These are phyloP conservation scores for Rotaria sp. DNA, from an alignment of 2,888 invertebrate species.

Conservation along the genomic window DNA sequence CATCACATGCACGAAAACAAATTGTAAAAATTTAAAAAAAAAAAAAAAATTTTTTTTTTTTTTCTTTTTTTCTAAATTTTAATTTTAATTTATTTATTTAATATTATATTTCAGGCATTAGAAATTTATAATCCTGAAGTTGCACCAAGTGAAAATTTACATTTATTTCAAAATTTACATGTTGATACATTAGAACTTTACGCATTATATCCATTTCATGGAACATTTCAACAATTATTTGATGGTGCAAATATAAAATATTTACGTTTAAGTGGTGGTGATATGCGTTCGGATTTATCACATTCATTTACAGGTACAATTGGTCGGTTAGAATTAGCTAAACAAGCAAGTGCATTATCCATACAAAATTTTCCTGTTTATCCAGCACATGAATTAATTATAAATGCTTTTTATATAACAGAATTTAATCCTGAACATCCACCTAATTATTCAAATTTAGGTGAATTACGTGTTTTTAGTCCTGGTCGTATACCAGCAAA, in stretches of 20 bases:
- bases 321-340: background rate
- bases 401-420: background rate
- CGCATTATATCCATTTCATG: slow-evolving; percentile 11
- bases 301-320: background rate
- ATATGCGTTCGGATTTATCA: background rate
- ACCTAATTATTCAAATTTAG: background rate
- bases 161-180: background rate
- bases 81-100: too few relatives aligned
- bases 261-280: slow-evolving; percentile 6
- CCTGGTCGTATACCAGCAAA: background rate
- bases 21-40: background rate
- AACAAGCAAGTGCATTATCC: background rate
- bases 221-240: slow-evolving; percentile 5
- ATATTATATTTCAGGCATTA: background rate
- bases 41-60: too few relatives aligned
- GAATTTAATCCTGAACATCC: background rate
- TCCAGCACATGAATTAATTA: background rate
- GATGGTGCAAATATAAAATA: background rate
- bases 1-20: background rate
- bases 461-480: background rate
- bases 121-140: background rate
- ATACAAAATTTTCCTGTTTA: background rate
- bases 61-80: background rate
- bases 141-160: background rate
- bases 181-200: background rate